A percentile compares a stretch with the other conserved stretches of the same genome.
These are phyloP conservation scores for Enteromius treurensis DNA, from an alignment of 2,797 vertebrate genomes.

Conservation along the genomic window DNA sequence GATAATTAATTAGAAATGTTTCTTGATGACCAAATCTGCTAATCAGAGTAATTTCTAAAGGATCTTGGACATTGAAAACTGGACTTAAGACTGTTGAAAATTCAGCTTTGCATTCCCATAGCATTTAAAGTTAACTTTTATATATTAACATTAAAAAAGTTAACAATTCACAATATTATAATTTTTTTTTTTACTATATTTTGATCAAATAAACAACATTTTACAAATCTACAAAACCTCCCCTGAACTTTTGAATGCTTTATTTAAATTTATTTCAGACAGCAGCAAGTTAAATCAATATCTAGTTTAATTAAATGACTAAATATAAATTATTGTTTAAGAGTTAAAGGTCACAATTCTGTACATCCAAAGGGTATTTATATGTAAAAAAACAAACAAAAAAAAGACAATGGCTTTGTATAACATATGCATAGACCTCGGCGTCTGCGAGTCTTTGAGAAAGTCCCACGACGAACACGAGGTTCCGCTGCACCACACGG, in stretches of 20 bases:
- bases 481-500: constrained; percentile 97
- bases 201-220: neutral
- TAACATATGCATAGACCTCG: constrained; percentile 80
- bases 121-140: neutral
- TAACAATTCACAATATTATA: neutral
- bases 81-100: neutral
- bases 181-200: neutral
- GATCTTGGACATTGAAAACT: neutral
- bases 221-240: neutral
- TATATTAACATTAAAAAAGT: neutral
- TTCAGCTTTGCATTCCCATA: neutral
- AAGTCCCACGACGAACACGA: constrained; percentile 97
- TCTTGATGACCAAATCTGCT: neutral
- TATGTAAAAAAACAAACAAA: neutral
- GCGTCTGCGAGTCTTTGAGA: constrained; percentile 97
- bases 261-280: neutral
- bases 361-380: neutral
- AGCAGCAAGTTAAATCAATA: neutral
- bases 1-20: neutral
- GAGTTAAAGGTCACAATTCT: neutral
- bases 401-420: neutral
- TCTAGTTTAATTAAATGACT: no score
- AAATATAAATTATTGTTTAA: neutral
- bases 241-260: neutral
- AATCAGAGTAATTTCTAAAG: neutral